phyloP scores from a whole-genome alignment of 2,888 invertebrate genomes.

The Mimachlamys varia region DNA sequence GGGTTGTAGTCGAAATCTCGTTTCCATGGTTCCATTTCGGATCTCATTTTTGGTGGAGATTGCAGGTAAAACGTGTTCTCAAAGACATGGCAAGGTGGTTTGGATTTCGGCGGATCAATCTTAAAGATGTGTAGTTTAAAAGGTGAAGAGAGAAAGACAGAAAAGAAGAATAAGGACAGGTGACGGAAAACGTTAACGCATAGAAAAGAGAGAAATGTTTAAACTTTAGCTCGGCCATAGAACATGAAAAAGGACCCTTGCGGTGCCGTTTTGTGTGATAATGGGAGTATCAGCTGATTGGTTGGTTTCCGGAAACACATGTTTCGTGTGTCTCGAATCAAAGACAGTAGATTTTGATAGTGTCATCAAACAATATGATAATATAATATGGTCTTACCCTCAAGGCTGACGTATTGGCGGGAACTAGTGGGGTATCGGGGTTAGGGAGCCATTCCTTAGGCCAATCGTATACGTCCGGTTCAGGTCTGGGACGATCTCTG shows the following conservation, averaged over 20 bases:
- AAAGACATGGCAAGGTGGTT: background rate
- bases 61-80: constrained; percentile 18
- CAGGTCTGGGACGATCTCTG: background rate
- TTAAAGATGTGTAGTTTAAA: background rate
- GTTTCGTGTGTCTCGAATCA: too few relatives aligned
- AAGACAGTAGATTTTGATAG: too few relatives aligned
- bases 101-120: background rate
- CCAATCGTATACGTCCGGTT: background rate
- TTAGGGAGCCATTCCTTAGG: constrained; percentile 11
- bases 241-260: too few relatives aligned
- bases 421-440: background rate
- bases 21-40: background rate
- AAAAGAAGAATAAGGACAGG: too few relatives aligned
- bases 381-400: background rate
- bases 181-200: too few relatives aligned
- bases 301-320: too few relatives aligned
- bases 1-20: background rate
- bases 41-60: background rate
- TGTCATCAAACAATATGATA: too few relatives aligned
- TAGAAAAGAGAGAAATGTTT: too few relatives aligned
- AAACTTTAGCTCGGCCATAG: too few relatives aligned
- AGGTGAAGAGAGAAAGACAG: background rate
- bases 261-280: too few relatives aligned
- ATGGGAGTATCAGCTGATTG: too few relatives aligned
- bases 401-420: background rate